A percentile compares a stretch with the other conserved stretches of the same genome.
These are phyloP conservation scores for Bradysia coprophila DNA, from an alignment of 1,140 invertebrate species.

Conservation along the genomic window DNA sequence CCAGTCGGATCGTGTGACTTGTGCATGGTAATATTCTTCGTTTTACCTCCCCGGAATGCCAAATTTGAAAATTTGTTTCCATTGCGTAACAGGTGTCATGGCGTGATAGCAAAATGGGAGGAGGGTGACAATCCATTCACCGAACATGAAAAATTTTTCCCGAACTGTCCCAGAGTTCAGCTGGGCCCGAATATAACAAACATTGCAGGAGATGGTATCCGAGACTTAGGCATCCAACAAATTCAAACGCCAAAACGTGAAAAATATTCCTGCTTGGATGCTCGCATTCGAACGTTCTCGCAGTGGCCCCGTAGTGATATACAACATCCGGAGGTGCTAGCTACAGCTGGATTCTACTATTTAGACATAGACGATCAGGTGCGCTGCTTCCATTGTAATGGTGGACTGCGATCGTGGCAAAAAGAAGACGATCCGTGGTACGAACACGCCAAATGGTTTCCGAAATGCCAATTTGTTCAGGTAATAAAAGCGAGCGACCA, in stretches of 20 bases:
- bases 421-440: conserved; percentile 68
- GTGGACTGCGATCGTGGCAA: conserved; percentile 72
- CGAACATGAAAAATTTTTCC: conserved; percentile 54
- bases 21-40: too few relatives aligned
- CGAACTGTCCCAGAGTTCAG: conserved; percentile 36
- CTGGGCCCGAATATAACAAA: conserved; percentile 19
- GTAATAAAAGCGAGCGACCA: too few relatives aligned
- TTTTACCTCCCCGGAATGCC: too few relatives aligned
- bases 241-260: conserved; percentile 38
- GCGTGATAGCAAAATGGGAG: conserved; percentile 55
- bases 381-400: conserved; percentile 82
- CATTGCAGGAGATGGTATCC: conserved; percentile 23
- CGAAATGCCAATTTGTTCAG: conserved; percentile 55
- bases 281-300: conserved; percentile 40
- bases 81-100: too few relatives aligned
- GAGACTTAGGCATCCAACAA: conserved; percentile 39
- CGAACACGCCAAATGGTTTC: conserved; percentile 82
- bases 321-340: conserved; percentile 43
- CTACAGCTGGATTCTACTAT: conserved; percentile 63
- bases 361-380: conserved; percentile 44
- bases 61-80: too few relatives aligned
- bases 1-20: conserved; percentile 46
- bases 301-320: conserved; percentile 39
- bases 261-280: conserved; percentile 38
- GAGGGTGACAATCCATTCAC: conserved; percentile 47